Conservation (phyloP, 2,888 invertebrate species). For the Aphidius colemani region DNA sequence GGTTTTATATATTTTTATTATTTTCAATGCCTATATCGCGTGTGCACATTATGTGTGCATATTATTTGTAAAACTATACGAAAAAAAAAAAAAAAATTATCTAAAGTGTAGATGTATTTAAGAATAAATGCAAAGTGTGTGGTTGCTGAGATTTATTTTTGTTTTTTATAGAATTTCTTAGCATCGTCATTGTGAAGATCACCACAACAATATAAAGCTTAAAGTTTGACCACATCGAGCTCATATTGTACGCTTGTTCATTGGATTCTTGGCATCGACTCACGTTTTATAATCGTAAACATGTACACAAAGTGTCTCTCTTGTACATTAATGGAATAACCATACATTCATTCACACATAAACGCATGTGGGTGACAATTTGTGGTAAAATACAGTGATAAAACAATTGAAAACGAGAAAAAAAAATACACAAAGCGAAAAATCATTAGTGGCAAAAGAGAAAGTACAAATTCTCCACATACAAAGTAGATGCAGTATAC, state of each 20-base stretch:
- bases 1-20: too few species aligned
- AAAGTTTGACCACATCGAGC: too few species aligned
- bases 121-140: not conserved
- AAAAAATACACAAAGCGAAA: conserved; percentile 20
- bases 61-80: not conserved
- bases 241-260: not conserved
- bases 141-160: not conserved
- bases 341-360: conserved; percentile 3
- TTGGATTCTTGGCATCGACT: not conserved
- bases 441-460: conserved; percentile 30
- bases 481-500: too few species aligned
- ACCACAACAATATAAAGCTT: conserved; percentile 25
- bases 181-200: conserved; percentile 16
- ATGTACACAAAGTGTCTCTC: conserved; percentile 29
- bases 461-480: not conserved
- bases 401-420: conserved; percentile 11
- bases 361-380: conserved; percentile 36
- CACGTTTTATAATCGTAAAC: conserved; percentile 27
- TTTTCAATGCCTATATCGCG: too few species aligned
- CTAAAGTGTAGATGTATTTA: conserved; percentile 1
- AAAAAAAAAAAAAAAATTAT: conserved; percentile 4
- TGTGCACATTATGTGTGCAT: too few species aligned
- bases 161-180: conserved; percentile 18
- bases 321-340: conserved; percentile 29
- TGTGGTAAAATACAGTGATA: conserved; percentile 26